Conservation (phyloP, 2,797 vertebrate genomes). For the Eremophila alpestris region DNA sequence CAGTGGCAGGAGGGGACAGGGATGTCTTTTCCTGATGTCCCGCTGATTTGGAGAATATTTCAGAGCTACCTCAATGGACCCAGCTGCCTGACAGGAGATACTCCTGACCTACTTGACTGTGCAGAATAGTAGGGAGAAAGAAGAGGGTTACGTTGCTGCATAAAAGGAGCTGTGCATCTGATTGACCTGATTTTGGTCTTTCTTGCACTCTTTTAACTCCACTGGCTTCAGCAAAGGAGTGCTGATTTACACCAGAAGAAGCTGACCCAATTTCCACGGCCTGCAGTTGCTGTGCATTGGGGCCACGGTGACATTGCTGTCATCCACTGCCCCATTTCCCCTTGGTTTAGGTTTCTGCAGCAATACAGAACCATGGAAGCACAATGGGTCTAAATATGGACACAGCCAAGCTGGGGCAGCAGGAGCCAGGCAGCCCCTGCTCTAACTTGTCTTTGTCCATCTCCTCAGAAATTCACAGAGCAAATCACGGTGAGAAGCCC, state of each 20-base stretch:
- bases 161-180: slow-evolving; percentile 33
- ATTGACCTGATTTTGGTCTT: slow-evolving; percentile 60
- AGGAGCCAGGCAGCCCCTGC: neutral
- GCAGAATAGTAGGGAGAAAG: neutral
- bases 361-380: rapidly evolving
- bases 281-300: neutral
- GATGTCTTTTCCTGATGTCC: neutral
- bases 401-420: neutral
- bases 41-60: neutral
- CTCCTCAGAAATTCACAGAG: neutral
- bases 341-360: neutral
- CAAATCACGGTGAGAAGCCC: neutral
- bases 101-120: slow-evolving; percentile 58
- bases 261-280: neutral
- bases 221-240: neutral
- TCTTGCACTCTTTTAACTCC: slow-evolving; percentile 21
- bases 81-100: slow-evolving; percentile 21
- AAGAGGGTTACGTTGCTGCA: slow-evolving; percentile 22
- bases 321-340: neutral
- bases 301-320: neutral
- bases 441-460: neutral
- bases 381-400: rapidly evolving
- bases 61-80: neutral
- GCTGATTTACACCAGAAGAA: slow-evolving; percentile 36
- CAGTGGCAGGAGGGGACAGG: neutral